These are phyloP conservation scores for Zeugodacus cucurbitae DNA, from an alignment of 1,140 invertebrate species.

Conservation along the genomic window DNA sequence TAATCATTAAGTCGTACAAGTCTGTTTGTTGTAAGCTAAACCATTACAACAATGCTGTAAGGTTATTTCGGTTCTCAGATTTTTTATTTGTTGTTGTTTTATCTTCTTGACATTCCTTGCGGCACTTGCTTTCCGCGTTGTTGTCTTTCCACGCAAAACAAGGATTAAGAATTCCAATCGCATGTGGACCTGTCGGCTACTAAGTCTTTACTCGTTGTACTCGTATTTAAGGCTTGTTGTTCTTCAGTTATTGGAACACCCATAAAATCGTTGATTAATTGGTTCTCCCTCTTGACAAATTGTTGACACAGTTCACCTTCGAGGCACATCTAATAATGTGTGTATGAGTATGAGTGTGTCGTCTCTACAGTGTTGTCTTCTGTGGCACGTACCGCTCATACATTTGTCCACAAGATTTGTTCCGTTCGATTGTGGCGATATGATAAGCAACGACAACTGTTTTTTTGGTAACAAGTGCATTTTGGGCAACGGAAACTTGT, in stretches of 20 bases:
- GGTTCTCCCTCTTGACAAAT: background rate
- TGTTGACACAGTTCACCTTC: constrained; percentile 15
- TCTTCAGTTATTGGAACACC: constrained; percentile 25
- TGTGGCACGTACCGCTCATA: background rate
- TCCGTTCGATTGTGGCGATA: background rate
- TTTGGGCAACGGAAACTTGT: background rate
- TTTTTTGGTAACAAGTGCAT: background rate
- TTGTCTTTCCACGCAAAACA: background rate
- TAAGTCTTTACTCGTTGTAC: background rate
- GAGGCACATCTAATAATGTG: background rate
- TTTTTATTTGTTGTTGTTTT: background rate
- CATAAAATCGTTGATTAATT: constrained; percentile 44
- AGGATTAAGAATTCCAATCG: background rate
- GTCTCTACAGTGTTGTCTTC: background rate
- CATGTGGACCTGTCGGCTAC: background rate
- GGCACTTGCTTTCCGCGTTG: background rate
- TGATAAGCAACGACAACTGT: background rate
- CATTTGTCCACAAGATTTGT: background rate
- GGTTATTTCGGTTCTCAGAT: background rate
- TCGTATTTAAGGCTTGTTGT: background rate
- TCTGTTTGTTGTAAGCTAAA: background rate
- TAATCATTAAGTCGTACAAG: constrained; percentile 22
- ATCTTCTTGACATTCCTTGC: background rate
- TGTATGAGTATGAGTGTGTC: background rate
- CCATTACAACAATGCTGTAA: constrained; percentile 7